A percentile compares a stretch with the other conserved stretches of the same genome.
These are phyloP conservation scores for Chunga burmeisteri DNA, from an alignment of 2,113 vertebrate species.

Conservation along the genomic window DNA sequence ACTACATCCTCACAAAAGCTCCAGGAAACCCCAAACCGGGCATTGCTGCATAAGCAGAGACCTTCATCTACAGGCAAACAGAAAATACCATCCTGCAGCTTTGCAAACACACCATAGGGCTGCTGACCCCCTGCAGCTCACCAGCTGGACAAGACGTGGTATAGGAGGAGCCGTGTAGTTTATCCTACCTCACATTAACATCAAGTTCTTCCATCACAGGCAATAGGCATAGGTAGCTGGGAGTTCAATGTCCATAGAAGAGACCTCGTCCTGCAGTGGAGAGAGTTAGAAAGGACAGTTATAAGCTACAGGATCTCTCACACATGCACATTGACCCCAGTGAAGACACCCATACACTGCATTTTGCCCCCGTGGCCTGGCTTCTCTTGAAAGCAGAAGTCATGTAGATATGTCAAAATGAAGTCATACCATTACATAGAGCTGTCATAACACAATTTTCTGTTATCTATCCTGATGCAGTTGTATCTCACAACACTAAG, in stretches of 20 bases:
- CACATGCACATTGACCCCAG: neutral
- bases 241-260: constrained; percentile 83
- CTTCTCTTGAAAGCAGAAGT: neutral
- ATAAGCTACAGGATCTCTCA: neutral
- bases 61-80: neutral
- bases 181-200: constrained; percentile 90
- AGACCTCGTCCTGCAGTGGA: constrained; percentile 62
- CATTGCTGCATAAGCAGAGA: neutral
- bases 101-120: fast-evolving
- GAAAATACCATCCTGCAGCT: neutral
- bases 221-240: constrained; percentile 81
- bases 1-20: neutral
- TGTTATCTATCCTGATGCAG: neutral
- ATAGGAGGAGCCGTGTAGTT: neutral
- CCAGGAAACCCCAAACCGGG: neutral
- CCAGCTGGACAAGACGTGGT: neutral
- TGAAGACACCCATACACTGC: neutral
- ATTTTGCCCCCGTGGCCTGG: neutral
- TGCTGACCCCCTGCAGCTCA: neutral
- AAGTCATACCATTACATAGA: neutral
- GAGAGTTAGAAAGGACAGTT: constrained; percentile 8
- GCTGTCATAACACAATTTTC: neutral
- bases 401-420: neutral
- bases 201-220: constrained; percentile 95
- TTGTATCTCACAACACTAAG: neutral